Base-by-base conservation (phyloP, 92 coral and sea anemone species). In the Bergia sp. region DNA sequence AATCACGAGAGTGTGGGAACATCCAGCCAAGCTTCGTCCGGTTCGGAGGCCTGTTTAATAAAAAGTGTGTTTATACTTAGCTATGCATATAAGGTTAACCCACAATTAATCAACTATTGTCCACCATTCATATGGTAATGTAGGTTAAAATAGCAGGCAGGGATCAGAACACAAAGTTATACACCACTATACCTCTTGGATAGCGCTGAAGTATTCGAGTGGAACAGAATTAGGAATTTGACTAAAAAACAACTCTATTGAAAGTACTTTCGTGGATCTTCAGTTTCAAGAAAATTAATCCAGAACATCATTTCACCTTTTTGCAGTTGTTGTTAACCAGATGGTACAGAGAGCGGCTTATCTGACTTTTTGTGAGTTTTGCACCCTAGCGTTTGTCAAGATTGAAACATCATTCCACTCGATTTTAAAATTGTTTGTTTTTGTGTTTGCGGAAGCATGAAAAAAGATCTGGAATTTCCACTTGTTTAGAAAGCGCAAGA, bases 31-130 rank as follows among this genome's bases (percentile, higher is more conserved):
- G 66, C 58, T 84, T 84, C 87, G 87, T 84, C 87, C 87, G 87
- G 79, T 71, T 84, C 79, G 77, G 79, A 73, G 58, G 53, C 87
- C 87, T 84, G 87, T 84, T 84, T 71, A 84, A 84, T 71, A 84
- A 84, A 81, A 71, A 71, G 74, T 47, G 87, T 84, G 87, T 71
- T 84, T 84, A 84, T 29, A 84, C 87, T 84, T 84, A 89, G 92
- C 90, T 82, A 92, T 92, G 94, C 94, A 86, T 86, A 92, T 89
- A 88, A 89, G 87, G 94, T 76, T 88, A 89, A 89, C 85, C 88
- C 82, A 89, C 94, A 92, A 92, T 89, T 89, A 92, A 92, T 92
- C 91, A 92, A 86, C 85, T 86, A 86, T 81, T 86, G 92, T 85
- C 40, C 75, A 65, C 89, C 75, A 89, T 92, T 92, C 94, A 92